Evolutionary conservation across 2,113 vertebrate genomes (phyloP).

Genomic region (Chamaea fasciata): DNA sequence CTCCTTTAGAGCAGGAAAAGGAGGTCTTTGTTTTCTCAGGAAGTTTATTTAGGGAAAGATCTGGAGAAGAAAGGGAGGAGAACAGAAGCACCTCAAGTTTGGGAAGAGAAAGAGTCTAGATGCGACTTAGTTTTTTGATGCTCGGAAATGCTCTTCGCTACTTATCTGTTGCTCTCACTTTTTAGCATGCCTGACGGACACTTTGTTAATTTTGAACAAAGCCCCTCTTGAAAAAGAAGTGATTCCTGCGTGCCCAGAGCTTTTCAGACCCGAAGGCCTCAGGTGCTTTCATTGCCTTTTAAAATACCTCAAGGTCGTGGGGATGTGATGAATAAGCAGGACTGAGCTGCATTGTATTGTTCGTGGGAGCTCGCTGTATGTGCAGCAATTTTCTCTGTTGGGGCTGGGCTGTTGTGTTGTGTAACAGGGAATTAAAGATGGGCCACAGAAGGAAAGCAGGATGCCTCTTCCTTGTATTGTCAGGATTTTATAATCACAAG

Average conservation of each 20-base stretch:
- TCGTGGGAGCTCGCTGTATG: not conserved
- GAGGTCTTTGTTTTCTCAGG: not conserved
- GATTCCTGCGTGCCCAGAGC: not conserved
- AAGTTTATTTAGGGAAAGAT: not conserved
- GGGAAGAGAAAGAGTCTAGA: not conserved
- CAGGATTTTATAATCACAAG: not conserved
- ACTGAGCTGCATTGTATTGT: not conserved
- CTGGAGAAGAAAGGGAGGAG: not conserved
- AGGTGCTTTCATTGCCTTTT: constrained; percentile 10
- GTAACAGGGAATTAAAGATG: not conserved
- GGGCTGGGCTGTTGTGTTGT: not conserved
- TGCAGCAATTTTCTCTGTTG: not conserved
- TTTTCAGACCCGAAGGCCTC: not conserved
- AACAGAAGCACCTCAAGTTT: not conserved
- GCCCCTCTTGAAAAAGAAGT: not conserved
- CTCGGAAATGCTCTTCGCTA: not conserved
- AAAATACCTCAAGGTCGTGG: not conserved
- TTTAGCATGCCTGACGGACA: not conserved
- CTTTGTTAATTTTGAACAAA: not conserved
- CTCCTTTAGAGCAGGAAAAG: not conserved
- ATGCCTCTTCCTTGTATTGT: not conserved
- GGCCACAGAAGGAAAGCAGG: not conserved
- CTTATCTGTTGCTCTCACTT: not conserved
- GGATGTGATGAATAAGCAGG: not conserved
- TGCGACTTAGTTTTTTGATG: not conserved